These are phyloP conservation scores for Amiota minor DNA, from an alignment of 2,888 invertebrate genomes.

Conservation along the genomic window DNA sequence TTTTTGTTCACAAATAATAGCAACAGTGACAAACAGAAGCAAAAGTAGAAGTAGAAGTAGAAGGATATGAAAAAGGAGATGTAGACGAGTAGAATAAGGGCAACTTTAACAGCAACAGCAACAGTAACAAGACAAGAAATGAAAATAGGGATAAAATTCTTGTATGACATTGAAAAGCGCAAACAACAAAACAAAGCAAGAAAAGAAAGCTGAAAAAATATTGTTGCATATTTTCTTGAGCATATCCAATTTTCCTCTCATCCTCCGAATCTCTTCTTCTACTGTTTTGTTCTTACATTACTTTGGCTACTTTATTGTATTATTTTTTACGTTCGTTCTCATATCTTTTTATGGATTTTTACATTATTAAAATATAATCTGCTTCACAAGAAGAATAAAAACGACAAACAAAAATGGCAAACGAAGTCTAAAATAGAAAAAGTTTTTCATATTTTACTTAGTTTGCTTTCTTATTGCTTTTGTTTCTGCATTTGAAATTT, in stretches of 20 bases:
- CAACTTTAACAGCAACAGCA: too few relatives aligned
- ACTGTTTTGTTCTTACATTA: neutral
- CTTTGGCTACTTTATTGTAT: neutral
- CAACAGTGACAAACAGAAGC: neutral
- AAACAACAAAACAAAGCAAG: neutral
- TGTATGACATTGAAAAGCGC: constrained; percentile 21
- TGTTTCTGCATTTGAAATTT: constrained; percentile 45
- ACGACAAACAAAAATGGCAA: too few relatives aligned
- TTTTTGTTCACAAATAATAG: constrained; percentile 2
- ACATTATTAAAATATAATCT: constrained; percentile 53
- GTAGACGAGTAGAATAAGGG: neutral
- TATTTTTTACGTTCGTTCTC: constrained; percentile 52
- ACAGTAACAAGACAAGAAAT: too few relatives aligned
- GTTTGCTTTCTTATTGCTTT: neutral
- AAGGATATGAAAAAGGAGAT: neutral
- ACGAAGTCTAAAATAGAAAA: constrained; percentile 22
- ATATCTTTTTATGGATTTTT: constrained; percentile 58
- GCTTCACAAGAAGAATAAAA: neutral
- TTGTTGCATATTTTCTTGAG: constrained; percentile 46
- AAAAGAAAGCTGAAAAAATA: constrained; percentile 34
- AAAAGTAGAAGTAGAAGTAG: neutral
- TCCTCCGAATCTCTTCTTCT: constrained; percentile 23
- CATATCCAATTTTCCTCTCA: constrained; percentile 31
- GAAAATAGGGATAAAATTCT: neutral
- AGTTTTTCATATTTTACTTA: constrained; percentile 43